Percentiles rank a stretch among this genome's conserved stretches.
These are phyloP conservation scores for Podarcis lilfordi DNA, from an alignment of 2,797 vertebrate genomes.

Conservation along the genomic window DNA sequence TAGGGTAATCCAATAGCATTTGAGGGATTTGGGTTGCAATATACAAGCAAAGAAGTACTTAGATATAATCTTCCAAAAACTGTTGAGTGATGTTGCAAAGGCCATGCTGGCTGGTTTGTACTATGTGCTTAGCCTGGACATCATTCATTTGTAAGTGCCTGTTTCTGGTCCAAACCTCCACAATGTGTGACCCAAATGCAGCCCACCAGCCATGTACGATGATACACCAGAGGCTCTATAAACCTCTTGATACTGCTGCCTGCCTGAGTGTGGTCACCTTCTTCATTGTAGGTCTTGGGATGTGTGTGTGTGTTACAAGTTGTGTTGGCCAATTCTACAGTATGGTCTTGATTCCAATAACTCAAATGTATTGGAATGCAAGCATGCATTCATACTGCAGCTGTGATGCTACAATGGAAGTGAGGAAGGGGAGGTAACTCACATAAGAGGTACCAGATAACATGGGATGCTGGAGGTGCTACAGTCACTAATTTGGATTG, in stretches of 20 bases:
- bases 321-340: neutral
- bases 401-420: neutral
- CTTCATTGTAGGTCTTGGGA: neutral
- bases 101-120: neutral
- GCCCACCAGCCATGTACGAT: neutral
- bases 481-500: neutral
- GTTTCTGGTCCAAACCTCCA: neutral
- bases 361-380: neutral
- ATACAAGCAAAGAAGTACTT: conserved; percentile 61
- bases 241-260: neutral
- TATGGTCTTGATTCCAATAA: neutral
- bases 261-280: no score
- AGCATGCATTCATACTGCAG: neutral
- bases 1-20: conserved; percentile 63
- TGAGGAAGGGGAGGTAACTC: neutral
- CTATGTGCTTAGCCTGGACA: neutral
- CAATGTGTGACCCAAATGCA: neutral
- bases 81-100: conserved; percentile 45
- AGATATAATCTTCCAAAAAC: conserved; percentile 63
- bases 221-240: neutral
- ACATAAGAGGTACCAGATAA: neutral
- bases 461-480: neutral
- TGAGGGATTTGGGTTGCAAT: conserved; percentile 48
- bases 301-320: neutral
- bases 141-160: neutral